Evolutionary conservation across 92 coral and sea anemone genomes (phyloP).

Genomic region (Epizoanthus scotinus): DNA sequence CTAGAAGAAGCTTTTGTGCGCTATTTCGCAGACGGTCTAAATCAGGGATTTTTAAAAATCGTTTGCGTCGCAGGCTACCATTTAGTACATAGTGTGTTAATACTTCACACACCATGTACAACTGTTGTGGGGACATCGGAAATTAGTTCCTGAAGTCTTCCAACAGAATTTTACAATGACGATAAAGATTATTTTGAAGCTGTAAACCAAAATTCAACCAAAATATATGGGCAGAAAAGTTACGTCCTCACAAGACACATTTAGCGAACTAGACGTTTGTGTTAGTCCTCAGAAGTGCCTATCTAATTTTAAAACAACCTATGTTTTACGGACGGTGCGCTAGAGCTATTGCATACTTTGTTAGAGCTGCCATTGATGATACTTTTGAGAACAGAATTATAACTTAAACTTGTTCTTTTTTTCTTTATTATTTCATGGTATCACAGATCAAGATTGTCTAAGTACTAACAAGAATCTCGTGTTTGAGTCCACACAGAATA

Average conservation of each 20-base stretch:
- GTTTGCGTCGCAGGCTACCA: too few relatives aligned
- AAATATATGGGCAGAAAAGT: neutral
- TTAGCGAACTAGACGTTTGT: constrained; percentile 12
- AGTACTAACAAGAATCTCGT: too few relatives aligned
- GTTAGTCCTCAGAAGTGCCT: neutral
- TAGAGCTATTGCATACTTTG: too few relatives aligned
- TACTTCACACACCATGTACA: neutral
- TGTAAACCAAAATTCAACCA: neutral
- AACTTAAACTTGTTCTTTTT: too few relatives aligned
- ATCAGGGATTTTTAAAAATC: too few relatives aligned
- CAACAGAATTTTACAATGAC: neutral
- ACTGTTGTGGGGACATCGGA: constrained; percentile 7
- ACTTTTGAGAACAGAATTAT: too few relatives aligned
- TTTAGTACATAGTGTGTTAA: neutral
- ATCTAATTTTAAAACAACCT: neutral
- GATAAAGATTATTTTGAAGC: neutral
- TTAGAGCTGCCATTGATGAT: too few relatives aligned
- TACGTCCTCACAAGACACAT: constrained; percentile 1
- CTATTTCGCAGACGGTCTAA: too few relatives aligned
- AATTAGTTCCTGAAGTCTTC: neutral
- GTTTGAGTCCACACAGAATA: too few relatives aligned
- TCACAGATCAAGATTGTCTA: too few relatives aligned
- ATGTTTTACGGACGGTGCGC: neutral
- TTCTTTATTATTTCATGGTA: too few relatives aligned
- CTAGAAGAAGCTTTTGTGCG: too few relatives aligned